Evolutionary conservation across 2,113 vertebrate species (phyloP), one percentile per base, ranked within the genome.

Genomic region (Rhagologus leucostigma): DNA sequence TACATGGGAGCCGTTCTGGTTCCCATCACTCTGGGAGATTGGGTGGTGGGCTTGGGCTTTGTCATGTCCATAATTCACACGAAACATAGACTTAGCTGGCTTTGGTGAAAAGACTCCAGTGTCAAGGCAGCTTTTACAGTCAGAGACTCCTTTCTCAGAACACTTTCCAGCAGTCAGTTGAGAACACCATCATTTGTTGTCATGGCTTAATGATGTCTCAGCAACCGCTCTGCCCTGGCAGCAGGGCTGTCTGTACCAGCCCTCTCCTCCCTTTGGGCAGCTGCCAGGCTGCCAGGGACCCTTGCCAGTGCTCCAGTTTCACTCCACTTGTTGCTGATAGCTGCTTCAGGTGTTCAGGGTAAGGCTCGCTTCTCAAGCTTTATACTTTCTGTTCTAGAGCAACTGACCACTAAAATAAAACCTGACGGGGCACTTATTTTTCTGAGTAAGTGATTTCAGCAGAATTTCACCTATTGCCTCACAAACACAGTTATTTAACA

Each of bases 281-380:
- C 46, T 56, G 56, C 77, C 82, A 89, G 83, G 35, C 82, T 75
- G 47, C 46, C 81, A 37, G 2, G 1, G 56, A 73, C 35, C 56
- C 53, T 63, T 59, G 90, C 85, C 94, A 74, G 27, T 47, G 11
- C 59, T 87, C 88, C 86, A 44, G 19, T 21, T 80, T 62, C 73
- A 82, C 84, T 87, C 93, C 55, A 12, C 95, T 84, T 84, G 69
- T 88, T 76, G 90, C 94, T 76, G 91, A 82, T 78, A 74, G 62
- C 68, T 80, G 79, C 70, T 84, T 77, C 87, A 93, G 85, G 83
- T 90, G 47, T 37, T 67, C 21, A 39, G 47, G 57, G 41, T 56
- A 47, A 47, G 64, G 20, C 35, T 41, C 74, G 41, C 65, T 42
- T 30, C 87, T 91, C 47, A 62, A 6, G 4, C 62, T 62, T 57